Conservation (phyloP, 2,113 vertebrate genomes). For the Petrocephalus zakoni region DNA sequence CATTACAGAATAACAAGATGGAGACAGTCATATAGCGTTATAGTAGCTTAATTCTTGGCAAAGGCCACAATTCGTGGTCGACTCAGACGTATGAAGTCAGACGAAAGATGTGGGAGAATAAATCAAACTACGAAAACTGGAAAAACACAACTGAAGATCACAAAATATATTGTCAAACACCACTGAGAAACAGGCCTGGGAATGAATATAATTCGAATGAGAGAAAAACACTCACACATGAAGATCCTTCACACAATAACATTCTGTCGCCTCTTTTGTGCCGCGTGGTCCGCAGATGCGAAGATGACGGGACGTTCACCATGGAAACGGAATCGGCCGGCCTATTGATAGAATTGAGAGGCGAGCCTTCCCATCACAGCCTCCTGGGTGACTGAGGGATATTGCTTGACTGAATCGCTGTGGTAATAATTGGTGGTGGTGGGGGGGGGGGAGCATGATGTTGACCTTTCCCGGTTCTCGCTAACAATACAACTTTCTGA, state of each 20-base stretch:
- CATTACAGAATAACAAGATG: not conserved
- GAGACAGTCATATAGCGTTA: not conserved
- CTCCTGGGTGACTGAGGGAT: not conserved
- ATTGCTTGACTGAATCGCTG: not conserved
- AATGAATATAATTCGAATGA: not conserved
- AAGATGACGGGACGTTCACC: not conserved
- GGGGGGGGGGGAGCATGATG: too few relatives aligned
- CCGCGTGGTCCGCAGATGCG: not conserved
- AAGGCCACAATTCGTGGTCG: not conserved
- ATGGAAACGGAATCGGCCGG: not conserved
- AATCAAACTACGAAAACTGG: not conserved
- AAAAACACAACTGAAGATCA: not conserved
- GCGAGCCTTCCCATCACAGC: not conserved
- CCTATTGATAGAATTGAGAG: not conserved
- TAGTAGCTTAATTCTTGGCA: not conserved
- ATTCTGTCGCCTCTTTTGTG: not conserved
- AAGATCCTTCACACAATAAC: not conserved
- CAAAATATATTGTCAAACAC: not conserved
- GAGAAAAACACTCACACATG: not conserved
- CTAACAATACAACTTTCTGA: not conserved
- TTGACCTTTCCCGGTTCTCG: not conserved
- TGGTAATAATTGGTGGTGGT: not conserved
- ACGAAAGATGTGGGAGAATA: not conserved
- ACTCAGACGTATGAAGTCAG: not conserved
- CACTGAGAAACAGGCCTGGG: not conserved